Conservation (phyloP, 2,797 vertebrate species). For the Glyptemys insculpta region DNA sequence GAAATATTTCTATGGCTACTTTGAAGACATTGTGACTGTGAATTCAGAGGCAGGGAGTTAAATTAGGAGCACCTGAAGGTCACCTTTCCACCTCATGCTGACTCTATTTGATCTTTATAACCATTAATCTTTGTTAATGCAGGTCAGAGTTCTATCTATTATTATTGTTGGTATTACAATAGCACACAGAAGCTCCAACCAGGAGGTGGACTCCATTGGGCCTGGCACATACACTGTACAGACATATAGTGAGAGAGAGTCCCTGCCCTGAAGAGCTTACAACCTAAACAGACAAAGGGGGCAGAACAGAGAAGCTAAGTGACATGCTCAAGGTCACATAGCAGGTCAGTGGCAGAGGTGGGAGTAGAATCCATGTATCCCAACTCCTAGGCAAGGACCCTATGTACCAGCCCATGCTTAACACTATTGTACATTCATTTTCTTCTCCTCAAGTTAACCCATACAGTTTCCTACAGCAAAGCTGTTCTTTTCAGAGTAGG, state of each 20-base stretch:
- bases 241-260: neutral
- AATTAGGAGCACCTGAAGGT: neutral
- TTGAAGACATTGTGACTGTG: neutral
- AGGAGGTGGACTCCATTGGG: neutral
- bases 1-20: neutral
- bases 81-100: neutral
- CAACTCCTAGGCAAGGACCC: neutral
- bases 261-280: neutral
- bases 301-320: neutral
- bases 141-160: neutral
- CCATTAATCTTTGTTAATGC: neutral
- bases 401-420: neutral
- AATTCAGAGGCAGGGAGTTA: neutral
- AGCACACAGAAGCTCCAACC: neutral
- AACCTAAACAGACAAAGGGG: neutral
- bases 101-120: neutral
- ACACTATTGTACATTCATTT: conserved; percentile 49
- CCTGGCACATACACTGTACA: neutral
- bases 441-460: conserved; percentile 20
- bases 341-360: neutral
- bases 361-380: neutral
- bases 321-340: neutral
- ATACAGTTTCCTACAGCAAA: conserved; percentile 28
- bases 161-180: neutral
- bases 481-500: neutral